phyloP scores from a whole-genome alignment of 2,113 vertebrate species.

The Paracanthobrama guichenoti region DNA sequence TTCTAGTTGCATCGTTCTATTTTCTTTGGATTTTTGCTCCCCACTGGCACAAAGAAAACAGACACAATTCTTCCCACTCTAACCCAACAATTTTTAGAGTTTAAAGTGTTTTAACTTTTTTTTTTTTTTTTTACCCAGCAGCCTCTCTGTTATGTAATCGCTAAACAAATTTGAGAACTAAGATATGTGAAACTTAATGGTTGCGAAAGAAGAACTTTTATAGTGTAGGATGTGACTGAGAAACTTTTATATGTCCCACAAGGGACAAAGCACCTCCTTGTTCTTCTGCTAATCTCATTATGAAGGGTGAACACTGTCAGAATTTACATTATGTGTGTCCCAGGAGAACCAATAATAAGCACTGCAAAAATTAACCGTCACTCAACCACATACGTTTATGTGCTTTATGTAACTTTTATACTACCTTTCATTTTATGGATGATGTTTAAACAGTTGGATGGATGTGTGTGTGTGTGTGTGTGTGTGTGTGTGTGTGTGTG shows the following conservation, averaged over 20 bases:
- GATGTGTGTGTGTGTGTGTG: no score
- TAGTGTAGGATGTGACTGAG: background rate
- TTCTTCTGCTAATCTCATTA: conserved; percentile 16
- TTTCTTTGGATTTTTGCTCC: background rate
- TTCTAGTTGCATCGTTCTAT: background rate
- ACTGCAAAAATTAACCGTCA: background rate
- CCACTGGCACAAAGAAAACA: background rate
- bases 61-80: background rate
- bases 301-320: conserved; percentile 10
- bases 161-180: conserved; percentile 8
- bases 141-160: background rate
- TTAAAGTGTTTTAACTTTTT: background rate
- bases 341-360: background rate
- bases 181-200: background rate
- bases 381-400: background rate
- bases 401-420: conserved; percentile 5
- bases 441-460: background rate
- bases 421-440: background rate
- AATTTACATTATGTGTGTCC: background rate
- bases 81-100: background rate
- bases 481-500: conserved; percentile 28
- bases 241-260: conserved; percentile 7
- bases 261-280: background rate
- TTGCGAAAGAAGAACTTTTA: background rate
- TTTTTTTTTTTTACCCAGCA: background rate